A percentile compares a stretch with the other conserved stretches of the same genome.
Evolutionary conservation across 2,888 invertebrate genomes (phyloP).

Genomic region (Campoletis raptor): DNA sequence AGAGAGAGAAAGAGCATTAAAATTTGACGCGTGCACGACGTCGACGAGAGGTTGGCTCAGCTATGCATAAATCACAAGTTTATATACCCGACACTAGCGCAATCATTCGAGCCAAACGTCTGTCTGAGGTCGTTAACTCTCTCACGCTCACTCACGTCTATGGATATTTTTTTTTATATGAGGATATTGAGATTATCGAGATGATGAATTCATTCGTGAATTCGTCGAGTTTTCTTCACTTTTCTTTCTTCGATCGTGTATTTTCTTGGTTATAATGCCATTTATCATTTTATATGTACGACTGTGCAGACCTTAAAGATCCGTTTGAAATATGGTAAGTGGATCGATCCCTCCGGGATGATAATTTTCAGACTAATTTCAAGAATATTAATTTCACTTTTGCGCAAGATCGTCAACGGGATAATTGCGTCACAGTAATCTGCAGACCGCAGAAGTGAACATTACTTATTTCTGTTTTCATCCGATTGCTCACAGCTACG

Average conservation of each 20-base stretch:
- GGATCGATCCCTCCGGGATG: not conserved
- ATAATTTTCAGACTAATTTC: not conserved
- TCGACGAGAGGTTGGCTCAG: slow-evolving; percentile 60
- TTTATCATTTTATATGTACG: not conserved
- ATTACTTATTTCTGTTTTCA: slow-evolving; percentile 26
- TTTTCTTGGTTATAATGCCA: not conserved
- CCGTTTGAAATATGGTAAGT: not conserved
- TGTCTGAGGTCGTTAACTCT: slow-evolving; percentile 61
- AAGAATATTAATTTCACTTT: not conserved
- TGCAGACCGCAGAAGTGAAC: slow-evolving; percentile 37
- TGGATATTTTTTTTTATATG: not conserved
- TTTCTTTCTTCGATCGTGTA: not conserved
- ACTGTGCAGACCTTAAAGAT: not conserved
- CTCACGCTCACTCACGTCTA: not conserved
- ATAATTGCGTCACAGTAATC: slow-evolving; percentile 48
- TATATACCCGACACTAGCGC: slow-evolving; percentile 35
- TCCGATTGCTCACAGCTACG: slow-evolving; percentile 8
- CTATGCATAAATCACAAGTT: slow-evolving; percentile 75
- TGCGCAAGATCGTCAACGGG: not conserved
- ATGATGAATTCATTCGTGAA: not conserved
- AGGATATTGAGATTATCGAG: slow-evolving; percentile 11
- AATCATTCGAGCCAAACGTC: slow-evolving; percentile 41
- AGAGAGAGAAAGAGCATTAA: slow-evolving; percentile 69
- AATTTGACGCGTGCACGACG: slow-evolving; percentile 74
- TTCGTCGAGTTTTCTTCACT: not conserved